Evolutionary conservation across 2,888 invertebrate genomes (phyloP).

Genomic region (Rotaria magnacalcarata): DNA sequence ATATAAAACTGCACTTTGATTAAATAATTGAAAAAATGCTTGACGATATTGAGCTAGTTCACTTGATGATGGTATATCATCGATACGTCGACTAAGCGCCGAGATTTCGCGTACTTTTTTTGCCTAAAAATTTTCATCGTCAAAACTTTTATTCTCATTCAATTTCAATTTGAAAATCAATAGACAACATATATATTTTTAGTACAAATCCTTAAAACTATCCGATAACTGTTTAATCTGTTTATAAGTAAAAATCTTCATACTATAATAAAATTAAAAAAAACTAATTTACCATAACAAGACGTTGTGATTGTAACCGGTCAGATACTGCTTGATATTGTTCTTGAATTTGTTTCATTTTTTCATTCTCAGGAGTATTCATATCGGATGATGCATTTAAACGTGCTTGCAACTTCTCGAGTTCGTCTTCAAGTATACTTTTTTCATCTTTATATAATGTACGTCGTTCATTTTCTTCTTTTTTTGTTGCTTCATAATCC

Average conservation of each 20-base stretch:
- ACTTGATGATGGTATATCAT: slow-evolving; percentile 84
- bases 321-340: slow-evolving; percentile 58
- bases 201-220: no score
- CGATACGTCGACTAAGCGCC: slow-evolving; percentile 69
- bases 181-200: no score
- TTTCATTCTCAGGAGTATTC: slow-evolving; percentile 56
- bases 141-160: no score
- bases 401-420: slow-evolving; percentile 53
- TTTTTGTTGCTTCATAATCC: slow-evolving; percentile 70
- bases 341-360: slow-evolving; percentile 55
- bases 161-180: no score
- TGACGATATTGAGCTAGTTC: slow-evolving; percentile 91
- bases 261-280: no score
- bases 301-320: slow-evolving; percentile 58
- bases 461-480: slow-evolving; percentile 71
- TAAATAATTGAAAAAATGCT: slow-evolving; percentile 88
- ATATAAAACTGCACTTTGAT: slow-evolving; percentile 78
- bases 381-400: slow-evolving; percentile 51
- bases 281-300: slow-evolving; percentile 53
- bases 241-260: no score
- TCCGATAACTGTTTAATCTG: no score
- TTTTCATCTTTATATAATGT: slow-evolving; percentile 68
- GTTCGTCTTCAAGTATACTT: slow-evolving; percentile 54
- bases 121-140: slow-evolving; percentile 60
- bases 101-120: slow-evolving; percentile 65